Base-by-base conservation (phyloP, 2,888 invertebrate species). In the Mellilla xanthometata region DNA sequence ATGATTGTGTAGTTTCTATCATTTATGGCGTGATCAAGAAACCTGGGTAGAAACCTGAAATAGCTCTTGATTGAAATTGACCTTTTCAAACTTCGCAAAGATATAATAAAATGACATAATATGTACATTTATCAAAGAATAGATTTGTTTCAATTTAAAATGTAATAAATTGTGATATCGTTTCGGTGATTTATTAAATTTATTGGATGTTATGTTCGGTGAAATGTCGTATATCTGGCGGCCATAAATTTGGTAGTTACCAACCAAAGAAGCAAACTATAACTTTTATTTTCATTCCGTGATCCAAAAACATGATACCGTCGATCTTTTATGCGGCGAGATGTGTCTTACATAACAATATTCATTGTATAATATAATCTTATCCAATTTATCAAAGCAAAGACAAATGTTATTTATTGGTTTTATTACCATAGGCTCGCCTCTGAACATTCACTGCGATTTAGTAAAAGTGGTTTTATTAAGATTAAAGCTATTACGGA, bases 201-300 rank as follows among this genome's bases (percentile, higher is more conserved):
- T 53, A 55, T 53, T 53, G 47, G 49, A 39, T 45, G 51, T 55
- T 44, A 52, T 49, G 43, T 50, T 52, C 40, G 51, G 47, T 26
- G 36, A 53, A 53, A 55, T 49, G 43, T 43, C 48, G 42, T 49
- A 48, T 36, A 43, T 49, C 41, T 40, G 47, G 51, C 39, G 43
- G 45, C 48, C 12, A 50, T 58, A 58, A 58, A 55, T 58, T 47
- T 49, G 39, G 41, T 36, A 53, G 41, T 38, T 45, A 48, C 49
- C 36, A 32, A 34, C 31, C 42, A 42, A 51, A 44, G 42, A 47
- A 35, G 28, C 33, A 26, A 41, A 48, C 41, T 40, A 40, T 43
- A 42, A 47, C 51, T 53, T 57, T 52, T 54, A 54, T 54, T 54
- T 54, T 54, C 39, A 27, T 42, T 51, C 45, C 54, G 52, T 51